These are phyloP conservation scores for Plebejus melissa DNA, from an alignment of 2,888 invertebrate genomes.

Conservation along the genomic window DNA sequence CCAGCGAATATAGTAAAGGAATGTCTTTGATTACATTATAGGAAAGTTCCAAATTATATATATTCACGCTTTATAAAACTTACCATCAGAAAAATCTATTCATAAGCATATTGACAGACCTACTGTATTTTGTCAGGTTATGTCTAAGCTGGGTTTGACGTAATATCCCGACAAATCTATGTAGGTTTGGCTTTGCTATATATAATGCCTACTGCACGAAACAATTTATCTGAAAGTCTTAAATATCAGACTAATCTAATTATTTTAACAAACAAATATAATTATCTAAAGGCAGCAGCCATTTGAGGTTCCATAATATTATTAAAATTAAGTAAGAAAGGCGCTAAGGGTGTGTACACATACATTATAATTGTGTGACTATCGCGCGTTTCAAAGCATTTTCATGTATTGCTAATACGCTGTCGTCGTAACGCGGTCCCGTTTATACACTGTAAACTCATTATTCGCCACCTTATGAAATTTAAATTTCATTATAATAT, in stretches of 20 bases:
- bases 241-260: too few species aligned
- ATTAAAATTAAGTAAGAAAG: conserved; percentile 33
- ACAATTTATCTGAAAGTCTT: too few species aligned
- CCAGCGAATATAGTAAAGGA: not conserved
- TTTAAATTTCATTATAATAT: conserved; percentile 46
- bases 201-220: too few species aligned
- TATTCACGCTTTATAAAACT: not conserved
- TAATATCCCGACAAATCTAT: too few species aligned
- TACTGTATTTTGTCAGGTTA: too few species aligned
- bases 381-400: conserved; percentile 68
- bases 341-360: conserved; percentile 47
- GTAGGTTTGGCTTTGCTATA: too few species aligned
- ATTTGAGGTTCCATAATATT: not conserved
- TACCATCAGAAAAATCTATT: too few species aligned
- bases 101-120: too few species aligned
- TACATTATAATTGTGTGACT: conserved; percentile 61
- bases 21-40: not conserved
- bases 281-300: not conserved
- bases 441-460: conserved; percentile 46
- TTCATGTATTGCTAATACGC: conserved; percentile 76
- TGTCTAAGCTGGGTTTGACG: too few species aligned
- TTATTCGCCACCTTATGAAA: conserved; percentile 61
- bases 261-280: too few species aligned
- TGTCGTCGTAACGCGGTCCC: conserved; percentile 60
- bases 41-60: not conserved